Base-by-base conservation (phyloP, 2,113 vertebrate genomes). In the Turdus rufiventris region DNA sequence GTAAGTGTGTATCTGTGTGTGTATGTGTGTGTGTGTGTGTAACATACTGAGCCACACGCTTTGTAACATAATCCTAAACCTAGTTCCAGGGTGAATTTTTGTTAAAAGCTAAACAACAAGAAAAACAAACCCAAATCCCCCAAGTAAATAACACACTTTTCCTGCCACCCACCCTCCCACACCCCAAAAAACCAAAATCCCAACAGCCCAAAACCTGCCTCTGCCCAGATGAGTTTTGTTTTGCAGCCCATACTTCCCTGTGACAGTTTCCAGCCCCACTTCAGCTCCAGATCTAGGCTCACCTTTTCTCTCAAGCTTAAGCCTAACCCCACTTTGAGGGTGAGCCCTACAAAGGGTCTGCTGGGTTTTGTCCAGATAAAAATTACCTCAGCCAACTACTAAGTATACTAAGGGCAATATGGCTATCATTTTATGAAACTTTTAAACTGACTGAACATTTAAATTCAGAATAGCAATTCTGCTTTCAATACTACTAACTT, bases 11-110 rank as follows among this genome's bases (percentile, higher is more conserved):
- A 12, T 26, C 21, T 66, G 20, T 33, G 13, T 43, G 18, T 33
- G n/a, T 33, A 8, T 45, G 43, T 19, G 33, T 66, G 16, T 33
- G 14, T 33, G 33, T 20, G 38, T 47, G 28, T 68, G 33, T 16
- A 60, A 56, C 10, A 18, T 6, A 12, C 15, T 1, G 10, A 91
- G 21, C 63, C 33, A 6, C 33, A 38, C 5, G 18, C 21, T 26
- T 51, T 0, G 1, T 68, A 56, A 51, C 0, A 5, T 43, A 79
- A 42, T 8, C 28, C 14, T 51, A 67, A 51, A 13, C 10, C 11
- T 24, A 14, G 12, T 42, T 54, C 26, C 40, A 65, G 54, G 12
- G 23, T 40, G 26, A 86, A 8, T 20, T 72, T 68, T 57, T 25
- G 12, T 82, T 61, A 47, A 68, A 80, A 90, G 36, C 7, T 26